phyloP scores from a whole-genome alignment of 2,888 invertebrate genomes.

The Spodoptera exigua region DNA sequence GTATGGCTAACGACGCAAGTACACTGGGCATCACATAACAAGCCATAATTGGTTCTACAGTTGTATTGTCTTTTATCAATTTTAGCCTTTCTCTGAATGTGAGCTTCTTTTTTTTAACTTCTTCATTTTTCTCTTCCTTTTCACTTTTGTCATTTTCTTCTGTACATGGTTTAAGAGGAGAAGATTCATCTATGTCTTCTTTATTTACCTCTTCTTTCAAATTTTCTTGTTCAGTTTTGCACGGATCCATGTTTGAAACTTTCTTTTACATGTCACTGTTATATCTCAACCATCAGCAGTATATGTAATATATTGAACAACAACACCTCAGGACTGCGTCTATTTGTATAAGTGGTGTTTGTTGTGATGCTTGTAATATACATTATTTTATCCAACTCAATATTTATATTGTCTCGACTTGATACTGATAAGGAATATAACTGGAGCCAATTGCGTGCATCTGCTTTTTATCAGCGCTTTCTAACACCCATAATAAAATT shows the following conservation, averaged over 20 bases:
- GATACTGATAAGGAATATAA: slow-evolving; percentile 63
- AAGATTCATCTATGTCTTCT: slow-evolving; percentile 65
- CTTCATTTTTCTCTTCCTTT: slow-evolving; percentile 53
- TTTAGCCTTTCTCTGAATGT: slow-evolving; percentile 74
- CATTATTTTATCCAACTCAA: slow-evolving; percentile 66
- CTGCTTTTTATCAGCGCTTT: slow-evolving; percentile 39
- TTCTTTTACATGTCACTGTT: slow-evolving; percentile 30
- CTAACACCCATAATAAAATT: slow-evolving; percentile 37
- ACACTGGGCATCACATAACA: slow-evolving; percentile 91
- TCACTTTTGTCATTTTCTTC: slow-evolving; percentile 24
- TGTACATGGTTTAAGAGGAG: slow-evolving; percentile 69
- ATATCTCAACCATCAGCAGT: slow-evolving; percentile 28
- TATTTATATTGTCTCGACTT: slow-evolving; percentile 68
- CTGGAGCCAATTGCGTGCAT: slow-evolving; percentile 39
- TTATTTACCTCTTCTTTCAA: slow-evolving; percentile 53
- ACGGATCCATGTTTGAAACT: slow-evolving; percentile 30
- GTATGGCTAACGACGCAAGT: slow-evolving; percentile 93
- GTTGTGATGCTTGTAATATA: slow-evolving; percentile 57
- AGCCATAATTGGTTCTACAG: slow-evolving; percentile 93
- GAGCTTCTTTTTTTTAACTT: slow-evolving; percentile 61
- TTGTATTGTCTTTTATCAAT: slow-evolving; percentile 87
- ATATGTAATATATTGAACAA: slow-evolving; percentile 52
- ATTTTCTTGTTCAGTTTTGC: slow-evolving; percentile 41
- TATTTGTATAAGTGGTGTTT: slow-evolving; percentile 58
- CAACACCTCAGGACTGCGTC: slow-evolving; percentile 41